Evolutionary conservation across 2,888 invertebrate species (phyloP).

Genomic region (Drosophila fungiperda): DNA sequence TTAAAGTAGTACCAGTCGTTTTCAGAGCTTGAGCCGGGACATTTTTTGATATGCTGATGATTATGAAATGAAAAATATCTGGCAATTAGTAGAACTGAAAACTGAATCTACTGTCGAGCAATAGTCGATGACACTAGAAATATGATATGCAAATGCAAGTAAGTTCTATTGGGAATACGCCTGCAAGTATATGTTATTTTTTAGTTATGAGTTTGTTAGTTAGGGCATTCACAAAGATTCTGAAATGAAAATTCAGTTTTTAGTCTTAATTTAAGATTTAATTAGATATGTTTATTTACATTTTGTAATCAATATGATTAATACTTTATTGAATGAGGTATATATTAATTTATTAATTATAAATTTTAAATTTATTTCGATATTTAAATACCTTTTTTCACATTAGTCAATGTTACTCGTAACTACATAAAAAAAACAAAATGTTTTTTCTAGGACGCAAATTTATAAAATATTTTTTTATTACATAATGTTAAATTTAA

Average conservation of each 20-base stretch:
- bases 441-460: too few species aligned
- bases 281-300: background rate
- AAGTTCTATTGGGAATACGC: background rate
- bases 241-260: background rate
- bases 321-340: background rate
- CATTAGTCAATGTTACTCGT: too few species aligned
- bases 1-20: conserved; percentile 38
- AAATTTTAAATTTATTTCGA: too few species aligned
- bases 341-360: too few species aligned
- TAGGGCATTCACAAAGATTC: background rate
- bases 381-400: too few species aligned
- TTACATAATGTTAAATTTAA: too few species aligned
- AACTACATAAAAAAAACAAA: too few species aligned
- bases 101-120: conserved; percentile 14
- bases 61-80: conserved; percentile 57
- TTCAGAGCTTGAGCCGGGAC: conserved; percentile 30
- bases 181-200: background rate
- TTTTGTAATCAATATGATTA: background rate
- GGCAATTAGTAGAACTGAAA: conserved; percentile 21
- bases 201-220: conserved; percentile 2
- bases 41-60: conserved; percentile 57
- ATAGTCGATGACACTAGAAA: conserved; percentile 9
- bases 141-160: conserved; percentile 25
- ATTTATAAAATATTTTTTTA: too few species aligned
- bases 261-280: background rate